Evolutionary conservation across 2,113 vertebrate species (phyloP).

Genomic region (Charadrius vociferus): DNA sequence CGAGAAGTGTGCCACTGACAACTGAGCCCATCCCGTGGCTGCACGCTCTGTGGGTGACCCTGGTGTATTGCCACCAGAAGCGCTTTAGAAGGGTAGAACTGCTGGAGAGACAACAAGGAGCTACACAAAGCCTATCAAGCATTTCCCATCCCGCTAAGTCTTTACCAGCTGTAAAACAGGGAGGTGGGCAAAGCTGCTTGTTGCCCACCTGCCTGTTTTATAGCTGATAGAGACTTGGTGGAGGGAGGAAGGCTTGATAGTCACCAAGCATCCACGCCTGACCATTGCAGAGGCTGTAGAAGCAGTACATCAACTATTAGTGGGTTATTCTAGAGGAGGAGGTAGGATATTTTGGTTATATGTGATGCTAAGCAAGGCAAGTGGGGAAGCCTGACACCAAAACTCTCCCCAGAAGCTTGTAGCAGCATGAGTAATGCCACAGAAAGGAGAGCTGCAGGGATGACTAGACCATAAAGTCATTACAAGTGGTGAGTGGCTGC

Average conservation of each 20-base stretch:
- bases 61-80: background rate
- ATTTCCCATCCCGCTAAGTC: accelerated
- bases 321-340: background rate
- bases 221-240: background rate
- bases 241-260: background rate
- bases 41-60: background rate
- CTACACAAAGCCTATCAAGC: background rate
- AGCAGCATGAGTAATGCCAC: background rate
- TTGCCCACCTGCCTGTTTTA: background rate
- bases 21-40: accelerated
- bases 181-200: background rate
- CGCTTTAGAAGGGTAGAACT: background rate
- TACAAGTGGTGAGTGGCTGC: background rate
- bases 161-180: background rate
- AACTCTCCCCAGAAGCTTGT: background rate
- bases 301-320: background rate
- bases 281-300: background rate
- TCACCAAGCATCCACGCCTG: background rate
- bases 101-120: background rate
- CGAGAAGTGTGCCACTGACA: accelerated
- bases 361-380: background rate
- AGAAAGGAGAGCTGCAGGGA: background rate
- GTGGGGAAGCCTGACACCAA: background rate
- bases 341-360: background rate
- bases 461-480: background rate